Conservation (phyloP, 2,888 invertebrate species). For the Nymphalis polychloros region DNA sequence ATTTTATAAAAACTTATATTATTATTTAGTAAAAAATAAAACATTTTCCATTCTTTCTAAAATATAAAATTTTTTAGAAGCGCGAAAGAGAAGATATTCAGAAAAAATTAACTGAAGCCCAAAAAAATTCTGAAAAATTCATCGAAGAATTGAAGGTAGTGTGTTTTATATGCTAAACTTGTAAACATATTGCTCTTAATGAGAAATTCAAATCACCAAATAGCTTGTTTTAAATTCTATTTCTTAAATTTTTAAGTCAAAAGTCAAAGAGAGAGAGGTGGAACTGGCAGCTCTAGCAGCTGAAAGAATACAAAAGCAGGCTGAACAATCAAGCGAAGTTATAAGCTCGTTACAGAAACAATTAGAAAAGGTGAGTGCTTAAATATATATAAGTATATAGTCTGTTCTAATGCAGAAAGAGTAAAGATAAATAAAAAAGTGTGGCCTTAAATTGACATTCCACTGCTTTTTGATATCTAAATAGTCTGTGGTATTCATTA, state of each 20-base stretch:
- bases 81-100: slow-evolving; percentile 65
- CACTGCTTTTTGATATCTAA: too few species aligned
- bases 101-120: slow-evolving; percentile 59
- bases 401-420: too few species aligned
- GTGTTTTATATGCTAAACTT: not conserved
- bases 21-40: not conserved
- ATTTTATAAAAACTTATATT: too few species aligned
- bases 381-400: not conserved
- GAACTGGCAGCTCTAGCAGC: slow-evolving; percentile 67
- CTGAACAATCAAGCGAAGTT: slow-evolving; percentile 65
- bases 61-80: slow-evolving; percentile 48
- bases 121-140: slow-evolving; percentile 58
- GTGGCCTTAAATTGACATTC: too few species aligned
- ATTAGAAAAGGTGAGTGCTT: slow-evolving; percentile 64
- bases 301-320: slow-evolving; percentile 65
- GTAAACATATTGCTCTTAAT: not conserved
- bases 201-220: not conserved
- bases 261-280: slow-evolving; percentile 61
- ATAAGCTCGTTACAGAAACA: slow-evolving; percentile 77
- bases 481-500: too few species aligned
- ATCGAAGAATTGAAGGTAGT: slow-evolving; percentile 60
- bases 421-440: too few species aligned
- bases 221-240: not conserved
- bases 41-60: not conserved
- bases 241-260: slow-evolving; percentile 45